Base-by-base conservation (phyloP, 2,113 vertebrate species). In the Diadophis punctatus region DNA sequence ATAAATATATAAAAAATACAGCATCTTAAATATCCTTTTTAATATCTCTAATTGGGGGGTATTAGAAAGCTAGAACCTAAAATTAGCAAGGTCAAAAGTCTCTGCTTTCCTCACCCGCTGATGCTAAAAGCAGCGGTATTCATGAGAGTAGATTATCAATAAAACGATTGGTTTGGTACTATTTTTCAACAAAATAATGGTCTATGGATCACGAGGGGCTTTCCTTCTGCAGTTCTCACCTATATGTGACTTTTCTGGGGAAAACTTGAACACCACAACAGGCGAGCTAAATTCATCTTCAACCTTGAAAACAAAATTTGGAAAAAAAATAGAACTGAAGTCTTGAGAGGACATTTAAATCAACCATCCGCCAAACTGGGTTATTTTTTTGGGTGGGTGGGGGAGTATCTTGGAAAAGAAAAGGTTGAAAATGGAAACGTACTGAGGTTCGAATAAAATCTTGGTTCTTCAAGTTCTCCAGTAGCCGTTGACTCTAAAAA, bases 201-300 rank as follows among this genome's bases (percentile, higher is more conserved):
- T 23, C n/a, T 18, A 30, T 1, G 0, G 85, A 92, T 91, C 39
- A 52, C 2, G 6, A 52, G 91, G 56, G n/a, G 90, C 80, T 52
- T 63, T 92, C 12, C 39, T n/a, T 60, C 8, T 18, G 39, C 23
- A 27, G 0, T 89, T 88, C 95, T 25, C 96, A 99, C 99, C 98
- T 96, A 97, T 96, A 93, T 95, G 97, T 56, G 96, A 95, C 85
- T 98, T 97, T 80, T 97, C 97, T 93, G 94, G 97, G 88, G 96
- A 98, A 97, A 99, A 99, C 95, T 96, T 98, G 97, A 99, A 99
- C 20, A 99, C 98, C 34, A 99, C 98, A 90, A 99, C 99, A 18
- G 99, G 98, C 93, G 99, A 99, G 93, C 95, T 98, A 88, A 98
- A 95, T 94, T 99, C 99, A 96, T 99, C 98, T 96, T 99, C 99